These are phyloP conservation scores for Fulica atra DNA, from an alignment of 2,113 vertebrate species.

Conservation along the genomic window DNA sequence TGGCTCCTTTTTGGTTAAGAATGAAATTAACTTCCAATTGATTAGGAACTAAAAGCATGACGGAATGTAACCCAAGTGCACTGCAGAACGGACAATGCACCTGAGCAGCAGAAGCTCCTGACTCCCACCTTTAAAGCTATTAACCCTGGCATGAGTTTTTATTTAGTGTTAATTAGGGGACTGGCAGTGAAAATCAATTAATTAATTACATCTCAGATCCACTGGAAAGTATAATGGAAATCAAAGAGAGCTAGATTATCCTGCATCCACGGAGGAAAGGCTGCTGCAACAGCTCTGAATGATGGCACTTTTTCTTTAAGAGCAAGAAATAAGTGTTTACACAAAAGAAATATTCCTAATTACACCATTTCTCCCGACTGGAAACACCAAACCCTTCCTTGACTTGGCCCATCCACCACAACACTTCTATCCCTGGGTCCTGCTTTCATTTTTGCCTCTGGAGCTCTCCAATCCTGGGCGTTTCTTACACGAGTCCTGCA, in stretches of 20 bases:
- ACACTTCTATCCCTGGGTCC: neutral
- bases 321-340: neutral
- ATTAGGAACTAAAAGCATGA: slow-evolving; percentile 55
- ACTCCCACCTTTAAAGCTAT: slow-evolving; percentile 61
- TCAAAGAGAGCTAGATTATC: slow-evolving; percentile 44
- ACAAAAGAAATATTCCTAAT: neutral
- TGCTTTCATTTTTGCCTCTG: neutral
- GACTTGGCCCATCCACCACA: neutral
- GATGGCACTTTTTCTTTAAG: neutral
- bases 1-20: slow-evolving; percentile 28
- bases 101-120: slow-evolving; percentile 12
- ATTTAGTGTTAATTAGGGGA: slow-evolving; percentile 67
- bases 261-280: neutral
- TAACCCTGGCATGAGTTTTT: slow-evolving; percentile 66
- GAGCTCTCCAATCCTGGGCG: neutral
- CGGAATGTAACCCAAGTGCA: slow-evolving; percentile 21
- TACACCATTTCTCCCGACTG: neutral
- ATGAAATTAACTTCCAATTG: slow-evolving; percentile 56
- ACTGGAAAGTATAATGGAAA: slow-evolving; percentile 51
- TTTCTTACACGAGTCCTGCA: neutral
- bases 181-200: slow-evolving; percentile 62
- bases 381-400: neutral
- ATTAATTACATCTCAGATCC: slow-evolving; percentile 66
- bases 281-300: neutral
- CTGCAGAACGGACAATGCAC: neutral